Evolutionary conservation across 2,113 vertebrate genomes (phyloP), one percentile per base, ranked within the genome.

Genomic region (Phalacrocorax pelagicus): DNA sequence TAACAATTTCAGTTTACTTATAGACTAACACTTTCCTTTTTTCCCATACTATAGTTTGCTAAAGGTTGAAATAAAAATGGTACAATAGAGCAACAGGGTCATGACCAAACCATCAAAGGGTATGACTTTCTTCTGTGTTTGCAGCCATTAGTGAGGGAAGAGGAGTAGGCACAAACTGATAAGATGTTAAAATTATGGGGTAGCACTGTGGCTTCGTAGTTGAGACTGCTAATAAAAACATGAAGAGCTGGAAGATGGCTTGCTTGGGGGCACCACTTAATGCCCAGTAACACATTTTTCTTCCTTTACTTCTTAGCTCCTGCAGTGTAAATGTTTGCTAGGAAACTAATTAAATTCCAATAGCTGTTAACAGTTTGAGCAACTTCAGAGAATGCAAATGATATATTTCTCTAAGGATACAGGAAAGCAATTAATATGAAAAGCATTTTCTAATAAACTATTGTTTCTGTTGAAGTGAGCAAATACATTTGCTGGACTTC

Each of bases 331-430:
- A 11, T 1, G 5, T 63, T 77, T 83, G 6, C 74, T 92, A 54
- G 40, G 63, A 88, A 94, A 92, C 69, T 69, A 94, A 74, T 88
- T 91, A 61, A 96, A 72, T 18, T 88, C 32, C 15, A 47, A 34
- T 80, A 86, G 19, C 9, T 92, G 24, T 71, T 92, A 84, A 44
- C 5, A 47, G 19, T 58, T 74, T 57, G 58, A 91, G 15, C 21
- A 27, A n/a, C 81, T 84, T 87, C 55, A 84, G 52, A 49, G 52
- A 86, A 75, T 12, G 10, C 84, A 92, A 91, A 59, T 63, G 2
- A 51, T 80, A 2, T 65, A 58, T 85, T 94, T 90, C 30, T 77
- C 36, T 61, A 36, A 32, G 24, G 49, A 70, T 78, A 75, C 8
- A 75, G 27, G 32, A 71, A 72, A 82, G 9, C 12, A 65, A 79